phyloP scores from a whole-genome alignment of 2,113 vertebrate species.

The Hypanus sabinus region DNA sequence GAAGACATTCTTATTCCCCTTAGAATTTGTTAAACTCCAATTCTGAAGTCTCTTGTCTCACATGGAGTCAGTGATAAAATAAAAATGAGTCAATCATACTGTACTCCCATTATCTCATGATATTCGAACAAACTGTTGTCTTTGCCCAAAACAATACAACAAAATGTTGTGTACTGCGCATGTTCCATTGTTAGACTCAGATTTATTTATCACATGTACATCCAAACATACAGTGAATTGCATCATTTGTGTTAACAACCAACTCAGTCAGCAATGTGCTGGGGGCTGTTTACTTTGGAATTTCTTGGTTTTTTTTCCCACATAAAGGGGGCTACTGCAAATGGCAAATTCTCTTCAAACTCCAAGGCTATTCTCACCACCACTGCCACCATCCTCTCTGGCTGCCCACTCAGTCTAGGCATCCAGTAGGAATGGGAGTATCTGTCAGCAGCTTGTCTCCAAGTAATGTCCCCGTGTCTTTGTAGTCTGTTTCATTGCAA shows the following conservation, averaged over 20 bases:
- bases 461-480: background rate
- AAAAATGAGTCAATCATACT: background rate
- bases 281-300: background rate
- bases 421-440: background rate
- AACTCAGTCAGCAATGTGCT: too few species aligned
- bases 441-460: too few species aligned
- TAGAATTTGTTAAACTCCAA: background rate
- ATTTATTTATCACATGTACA: too few species aligned
- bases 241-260: too few species aligned
- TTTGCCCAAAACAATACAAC: background rate
- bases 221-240: too few species aligned
- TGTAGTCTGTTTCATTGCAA: background rate
- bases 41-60: background rate
- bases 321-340: background rate
- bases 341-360: background rate
- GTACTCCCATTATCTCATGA: background rate
- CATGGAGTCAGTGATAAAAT: background rate
- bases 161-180: background rate
- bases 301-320: background rate
- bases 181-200: background rate
- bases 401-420: background rate
- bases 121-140: background rate
- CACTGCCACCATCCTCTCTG: too few species aligned
- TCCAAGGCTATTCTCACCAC: background rate
- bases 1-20: background rate